Percentiles rank a stretch among this genome's conserved stretches.
Conservation (phyloP, 2,113 vertebrate genomes). For the Vulpes ferrilata region DNA sequence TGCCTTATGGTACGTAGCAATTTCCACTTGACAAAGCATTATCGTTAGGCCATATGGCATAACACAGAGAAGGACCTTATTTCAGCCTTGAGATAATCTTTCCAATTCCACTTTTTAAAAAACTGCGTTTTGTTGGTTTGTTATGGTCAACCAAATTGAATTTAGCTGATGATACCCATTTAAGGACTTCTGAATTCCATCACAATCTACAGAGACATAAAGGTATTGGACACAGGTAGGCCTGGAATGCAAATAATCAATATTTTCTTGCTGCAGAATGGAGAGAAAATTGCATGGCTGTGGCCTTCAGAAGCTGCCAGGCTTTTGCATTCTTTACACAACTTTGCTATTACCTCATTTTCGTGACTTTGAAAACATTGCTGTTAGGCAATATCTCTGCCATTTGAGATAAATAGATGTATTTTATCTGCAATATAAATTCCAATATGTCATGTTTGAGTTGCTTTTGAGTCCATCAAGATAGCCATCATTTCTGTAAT, state of each 20-base stretch:
- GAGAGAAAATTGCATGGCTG: neutral
- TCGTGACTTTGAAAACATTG: neutral
- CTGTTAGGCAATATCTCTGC: neutral
- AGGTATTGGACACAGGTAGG: neutral
- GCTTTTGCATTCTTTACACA: neutral
- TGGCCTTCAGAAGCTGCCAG: neutral
- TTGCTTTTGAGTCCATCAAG: slow-evolving; percentile 46
- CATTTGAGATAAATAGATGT: slow-evolving; percentile 34
- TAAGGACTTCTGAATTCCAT: neutral
- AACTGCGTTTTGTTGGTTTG: neutral
- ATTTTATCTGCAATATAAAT: slow-evolving; percentile 56
- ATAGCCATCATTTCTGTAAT: slow-evolving; percentile 56
- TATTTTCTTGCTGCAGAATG: neutral
- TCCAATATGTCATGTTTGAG: neutral
- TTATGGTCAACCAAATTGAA: neutral
- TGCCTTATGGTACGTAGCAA: neutral
- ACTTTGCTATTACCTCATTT: neutral
- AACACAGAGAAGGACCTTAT: neutral
- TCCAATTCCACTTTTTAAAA: neutral
- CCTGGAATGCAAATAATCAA: neutral
- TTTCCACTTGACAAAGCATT: neutral
- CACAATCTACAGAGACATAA: neutral
- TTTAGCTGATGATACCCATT: neutral
- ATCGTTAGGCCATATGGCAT: neutral
- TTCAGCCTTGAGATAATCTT: neutral